Percentiles rank a stretch among this genome's conserved stretches.
These are phyloP conservation scores for Callithrix jacchus DNA, from an alignment of 2,113 vertebrate genomes.

Conservation along the genomic window DNA sequence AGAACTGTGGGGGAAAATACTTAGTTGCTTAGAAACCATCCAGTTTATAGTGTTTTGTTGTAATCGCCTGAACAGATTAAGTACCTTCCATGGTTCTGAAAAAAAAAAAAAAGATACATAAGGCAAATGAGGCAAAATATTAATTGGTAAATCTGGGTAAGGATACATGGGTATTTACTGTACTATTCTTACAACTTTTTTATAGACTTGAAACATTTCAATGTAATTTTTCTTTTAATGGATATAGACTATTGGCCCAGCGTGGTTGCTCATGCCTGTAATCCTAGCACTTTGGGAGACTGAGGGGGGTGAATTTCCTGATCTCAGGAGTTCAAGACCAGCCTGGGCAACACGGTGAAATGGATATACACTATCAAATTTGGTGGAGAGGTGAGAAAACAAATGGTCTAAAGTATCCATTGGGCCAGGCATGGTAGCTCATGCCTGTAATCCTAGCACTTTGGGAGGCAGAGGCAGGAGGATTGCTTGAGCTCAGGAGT, in stretches of 20 bases:
- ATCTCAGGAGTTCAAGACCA: no score
- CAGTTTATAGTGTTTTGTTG: background rate
- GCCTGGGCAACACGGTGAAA: background rate
- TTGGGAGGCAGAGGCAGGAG: no score
- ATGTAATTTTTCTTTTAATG: no score
- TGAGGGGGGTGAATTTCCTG: no score
- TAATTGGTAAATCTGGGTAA: background rate
- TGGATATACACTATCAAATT: background rate
- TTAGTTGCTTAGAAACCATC: background rate
- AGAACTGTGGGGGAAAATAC: background rate
- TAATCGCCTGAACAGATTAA: background rate
- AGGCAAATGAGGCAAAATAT: background rate
- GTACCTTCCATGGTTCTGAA: background rate
- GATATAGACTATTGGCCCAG: no score
- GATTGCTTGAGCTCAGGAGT: no score
- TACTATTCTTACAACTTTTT: constrained; percentile 10
- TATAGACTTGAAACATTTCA: background rate
- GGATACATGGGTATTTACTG: background rate
- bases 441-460: no score
- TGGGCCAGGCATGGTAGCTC: no score
- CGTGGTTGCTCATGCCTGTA: no score
- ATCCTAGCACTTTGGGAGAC: no score
- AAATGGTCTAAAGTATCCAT: background rate
- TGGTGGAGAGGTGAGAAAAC: background rate
- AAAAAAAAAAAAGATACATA: background rate